Evolutionary conservation across 2,797 vertebrate species (phyloP).

Genomic region (Phataginus tetradactyla): DNA sequence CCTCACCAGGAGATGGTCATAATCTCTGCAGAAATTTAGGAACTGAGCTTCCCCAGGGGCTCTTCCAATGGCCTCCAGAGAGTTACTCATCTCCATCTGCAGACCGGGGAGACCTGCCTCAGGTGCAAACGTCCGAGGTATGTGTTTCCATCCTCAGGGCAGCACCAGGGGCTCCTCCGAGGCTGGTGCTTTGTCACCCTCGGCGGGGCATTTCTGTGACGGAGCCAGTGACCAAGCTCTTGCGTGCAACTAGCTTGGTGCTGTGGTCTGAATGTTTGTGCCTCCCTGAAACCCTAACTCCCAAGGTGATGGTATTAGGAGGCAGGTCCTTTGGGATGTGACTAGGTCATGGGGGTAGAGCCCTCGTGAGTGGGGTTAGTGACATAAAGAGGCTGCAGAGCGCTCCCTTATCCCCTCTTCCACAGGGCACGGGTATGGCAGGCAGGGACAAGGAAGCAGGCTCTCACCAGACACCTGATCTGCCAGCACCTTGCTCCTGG

Average conservation of each 20-base stretch:
- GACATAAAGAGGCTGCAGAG: neutral
- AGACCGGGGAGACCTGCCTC: neutral
- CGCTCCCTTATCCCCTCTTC: neutral
- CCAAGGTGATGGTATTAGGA: neutral
- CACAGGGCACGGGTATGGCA: neutral
- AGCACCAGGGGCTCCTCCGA: neutral
- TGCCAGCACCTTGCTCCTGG: neutral
- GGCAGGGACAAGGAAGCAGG: neutral
- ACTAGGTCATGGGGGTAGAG: neutral
- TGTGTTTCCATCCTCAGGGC: neutral
- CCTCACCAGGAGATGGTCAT: neutral
- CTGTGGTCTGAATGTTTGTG: neutral
- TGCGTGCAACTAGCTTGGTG: neutral
- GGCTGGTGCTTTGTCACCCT: neutral
- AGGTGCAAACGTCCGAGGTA: neutral
- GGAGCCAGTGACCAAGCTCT: neutral
- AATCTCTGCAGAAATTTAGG: neutral
- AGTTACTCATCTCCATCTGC: neutral
- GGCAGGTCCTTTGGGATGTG: neutral
- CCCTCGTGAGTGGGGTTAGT: neutral
- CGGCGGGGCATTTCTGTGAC: neutral
- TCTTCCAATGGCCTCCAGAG: neutral
- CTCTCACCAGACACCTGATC: neutral
- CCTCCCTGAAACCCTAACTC: neutral
- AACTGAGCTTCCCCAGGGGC: rapidly evolving